Percentiles rank a stretch among this genome's conserved stretches.
Evolutionary conservation across 2,113 vertebrate genomes (phyloP).

Genomic region (Myotis lucifugus): DNA sequence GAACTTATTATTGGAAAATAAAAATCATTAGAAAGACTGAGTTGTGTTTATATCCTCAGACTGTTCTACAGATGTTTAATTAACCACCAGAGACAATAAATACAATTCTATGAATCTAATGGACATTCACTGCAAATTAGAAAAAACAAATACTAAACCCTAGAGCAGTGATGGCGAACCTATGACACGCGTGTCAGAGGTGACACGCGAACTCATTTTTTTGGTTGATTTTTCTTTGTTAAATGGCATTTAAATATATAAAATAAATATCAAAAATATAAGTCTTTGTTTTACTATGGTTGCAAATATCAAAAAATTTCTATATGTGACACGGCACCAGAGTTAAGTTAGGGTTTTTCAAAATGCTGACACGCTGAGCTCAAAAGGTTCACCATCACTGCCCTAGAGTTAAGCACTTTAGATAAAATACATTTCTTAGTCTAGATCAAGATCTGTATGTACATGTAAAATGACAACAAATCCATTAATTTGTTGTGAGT

Average conservation of each 20-base stretch:
- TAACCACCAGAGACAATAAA: not conserved
- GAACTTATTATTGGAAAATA: not conserved
- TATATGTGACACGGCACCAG: no score
- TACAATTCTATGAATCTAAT: not conserved
- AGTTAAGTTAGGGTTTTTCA: no score
- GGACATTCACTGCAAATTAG: not conserved
- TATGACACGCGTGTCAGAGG: no score
- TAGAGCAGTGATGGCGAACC: no score
- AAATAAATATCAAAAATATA: no score
- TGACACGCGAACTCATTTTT: no score
- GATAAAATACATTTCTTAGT: not conserved
- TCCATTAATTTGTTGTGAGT: not conserved
- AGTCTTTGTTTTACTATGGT: no score
- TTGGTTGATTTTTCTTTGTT: no score
- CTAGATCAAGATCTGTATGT: not conserved
- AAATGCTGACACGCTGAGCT: no score
- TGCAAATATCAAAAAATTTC: no score
- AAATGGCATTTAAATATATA: no score
- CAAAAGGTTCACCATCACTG: no score
- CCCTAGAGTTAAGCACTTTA: not conserved
- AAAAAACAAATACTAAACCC: not conserved
- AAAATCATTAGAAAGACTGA: not conserved
- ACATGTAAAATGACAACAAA: not conserved
- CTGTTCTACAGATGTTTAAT: constrained; percentile 25
- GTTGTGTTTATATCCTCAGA: not conserved